Evolutionary conservation across 2,113 vertebrate genomes (phyloP).

Genomic region (Passer montanus): DNA sequence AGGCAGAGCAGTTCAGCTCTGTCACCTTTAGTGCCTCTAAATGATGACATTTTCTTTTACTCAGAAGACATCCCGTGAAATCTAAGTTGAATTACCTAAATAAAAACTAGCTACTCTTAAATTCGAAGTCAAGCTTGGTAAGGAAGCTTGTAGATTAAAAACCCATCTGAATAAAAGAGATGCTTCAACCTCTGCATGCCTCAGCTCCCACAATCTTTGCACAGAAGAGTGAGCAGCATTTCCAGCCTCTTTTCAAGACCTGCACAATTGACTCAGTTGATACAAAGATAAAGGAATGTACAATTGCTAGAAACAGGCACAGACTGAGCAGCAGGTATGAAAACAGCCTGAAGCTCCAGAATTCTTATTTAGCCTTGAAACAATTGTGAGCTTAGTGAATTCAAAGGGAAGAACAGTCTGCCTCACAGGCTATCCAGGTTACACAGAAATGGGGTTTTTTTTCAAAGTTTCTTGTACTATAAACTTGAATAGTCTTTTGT

Average conservation of each 20-base stretch:
- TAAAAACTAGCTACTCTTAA: accelerated
- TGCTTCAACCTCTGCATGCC: not conserved
- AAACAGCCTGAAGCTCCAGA: not conserved
- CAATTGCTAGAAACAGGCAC: not conserved
- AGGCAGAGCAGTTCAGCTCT: not conserved
- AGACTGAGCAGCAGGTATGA: not conserved
- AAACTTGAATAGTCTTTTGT: not conserved
- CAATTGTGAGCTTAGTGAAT: not conserved
- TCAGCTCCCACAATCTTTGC: not conserved
- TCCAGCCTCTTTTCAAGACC: not conserved
- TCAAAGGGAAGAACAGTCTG: not conserved
- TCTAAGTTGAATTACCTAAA: not conserved
- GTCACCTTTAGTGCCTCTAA: not conserved
- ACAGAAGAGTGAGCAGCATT: not conserved
- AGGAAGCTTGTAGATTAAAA: not conserved
- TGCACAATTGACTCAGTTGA: accelerated
- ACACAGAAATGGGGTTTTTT: not conserved
- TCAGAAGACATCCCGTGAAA: not conserved
- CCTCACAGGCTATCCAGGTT: not conserved
- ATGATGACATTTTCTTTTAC: not conserved
- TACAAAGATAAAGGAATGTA: not conserved
- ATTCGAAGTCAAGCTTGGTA: not conserved
- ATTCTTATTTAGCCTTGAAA: not conserved
- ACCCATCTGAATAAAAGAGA: not conserved
- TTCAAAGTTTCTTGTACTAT: no score